Percentiles rank a stretch among this genome's conserved stretches.
Conservation (phyloP, 2,113 vertebrate species). For the Arizona elegans region DNA sequence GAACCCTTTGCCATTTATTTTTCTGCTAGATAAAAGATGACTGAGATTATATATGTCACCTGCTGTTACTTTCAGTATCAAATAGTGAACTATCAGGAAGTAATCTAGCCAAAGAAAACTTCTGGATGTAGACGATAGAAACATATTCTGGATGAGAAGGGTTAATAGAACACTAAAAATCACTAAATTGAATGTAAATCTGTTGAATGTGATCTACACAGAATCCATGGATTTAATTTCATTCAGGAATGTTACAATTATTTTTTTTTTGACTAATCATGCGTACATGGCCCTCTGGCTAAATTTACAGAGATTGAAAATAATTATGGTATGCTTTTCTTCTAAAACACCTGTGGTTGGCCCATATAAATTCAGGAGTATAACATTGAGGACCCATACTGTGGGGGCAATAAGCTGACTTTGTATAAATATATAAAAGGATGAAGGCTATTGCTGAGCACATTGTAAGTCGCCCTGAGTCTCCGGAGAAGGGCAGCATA, state of each 20-base stretch:
- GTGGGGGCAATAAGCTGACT: too few relatives aligned
- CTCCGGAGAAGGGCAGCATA: too few relatives aligned
- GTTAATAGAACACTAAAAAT: not conserved
- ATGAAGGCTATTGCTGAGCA: too few relatives aligned
- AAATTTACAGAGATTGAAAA: not conserved
- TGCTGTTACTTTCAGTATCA: not conserved
- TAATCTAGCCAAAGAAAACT: not conserved
- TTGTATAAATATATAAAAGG: too few relatives aligned
- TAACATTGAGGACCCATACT: too few relatives aligned
- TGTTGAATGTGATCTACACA: not conserved
- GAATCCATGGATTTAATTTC: not conserved
- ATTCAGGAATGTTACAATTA: not conserved
- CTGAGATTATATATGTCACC: not conserved
- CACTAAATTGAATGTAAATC: not conserved
- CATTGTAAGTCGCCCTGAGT: too few relatives aligned
- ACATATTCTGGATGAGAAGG: too few relatives aligned
- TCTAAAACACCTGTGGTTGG: not conserved
- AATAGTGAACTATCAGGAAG: not conserved
- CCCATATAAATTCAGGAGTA: not conserved
- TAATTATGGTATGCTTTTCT: not conserved
- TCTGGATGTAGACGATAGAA: too few relatives aligned
- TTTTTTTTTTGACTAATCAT: not conserved
- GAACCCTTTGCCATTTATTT: not conserved
- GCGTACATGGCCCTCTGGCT: not conserved
- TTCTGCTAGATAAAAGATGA: not conserved